These are phyloP conservation scores for Euzophera pinguis DNA, from an alignment of 2,888 invertebrate genomes.

Conservation along the genomic window DNA sequence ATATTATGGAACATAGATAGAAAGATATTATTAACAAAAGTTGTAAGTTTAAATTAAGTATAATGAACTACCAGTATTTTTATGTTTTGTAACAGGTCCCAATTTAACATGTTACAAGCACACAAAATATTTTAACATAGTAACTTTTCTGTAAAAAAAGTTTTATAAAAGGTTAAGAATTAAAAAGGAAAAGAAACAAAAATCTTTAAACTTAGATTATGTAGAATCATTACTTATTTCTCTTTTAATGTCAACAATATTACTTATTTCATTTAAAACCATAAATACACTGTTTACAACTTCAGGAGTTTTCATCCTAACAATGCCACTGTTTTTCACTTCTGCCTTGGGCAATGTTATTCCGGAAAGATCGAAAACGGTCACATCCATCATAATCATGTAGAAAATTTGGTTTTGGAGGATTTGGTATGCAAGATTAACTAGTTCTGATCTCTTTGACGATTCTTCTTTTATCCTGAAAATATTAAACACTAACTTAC, in stretches of 20 bases:
- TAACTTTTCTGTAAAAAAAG: too few relatives aligned
- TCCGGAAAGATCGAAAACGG: conserved; percentile 52
- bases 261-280: conserved; percentile 55
- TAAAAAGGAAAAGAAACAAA: background rate
- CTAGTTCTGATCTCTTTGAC: conserved; percentile 39
- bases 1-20: too few relatives aligned
- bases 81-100: too few relatives aligned
- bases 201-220: background rate
- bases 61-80: too few relatives aligned
- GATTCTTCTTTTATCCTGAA: conserved; percentile 53
- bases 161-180: background rate
- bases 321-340: conserved; percentile 52
- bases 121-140: too few relatives aligned
- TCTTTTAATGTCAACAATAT: conserved; percentile 23
- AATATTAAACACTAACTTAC: too few relatives aligned
- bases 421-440: conserved; percentile 49
- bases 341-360: conserved; percentile 57
- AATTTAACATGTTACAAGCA: too few relatives aligned
- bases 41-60: too few relatives aligned
- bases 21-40: too few relatives aligned
- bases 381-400: conserved; percentile 51
- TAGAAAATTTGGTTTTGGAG: conserved; percentile 61
- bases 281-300: conserved; percentile 59
- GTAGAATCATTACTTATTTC: conserved; percentile 15
- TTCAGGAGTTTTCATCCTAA: conserved; percentile 68